Evolutionary conservation across 2,888 invertebrate species (phyloP), one percentile per base, ranked within the genome.

Genomic region (Osedax fenrisi): DNA sequence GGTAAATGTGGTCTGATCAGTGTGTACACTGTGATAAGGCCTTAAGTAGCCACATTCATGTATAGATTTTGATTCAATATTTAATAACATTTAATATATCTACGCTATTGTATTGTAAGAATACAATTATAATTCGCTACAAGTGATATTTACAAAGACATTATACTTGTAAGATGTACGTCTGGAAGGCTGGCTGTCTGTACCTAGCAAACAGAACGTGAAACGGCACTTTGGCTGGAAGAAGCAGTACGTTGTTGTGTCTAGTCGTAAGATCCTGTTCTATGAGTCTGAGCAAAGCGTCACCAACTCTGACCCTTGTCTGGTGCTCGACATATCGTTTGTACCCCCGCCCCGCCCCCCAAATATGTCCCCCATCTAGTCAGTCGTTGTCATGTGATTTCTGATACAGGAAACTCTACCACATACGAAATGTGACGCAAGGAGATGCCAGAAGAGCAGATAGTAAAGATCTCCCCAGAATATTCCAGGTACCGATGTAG

Each of bases 391-490:
- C n/a, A n/a, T n/a, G n/a, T n/a, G n/a, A n/a, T 75, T 72, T 68
- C 71, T 25, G 71, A 79, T 82, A 24, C 87, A 94, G 96, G 87
- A 96, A 97, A 89, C 91, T 98, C 84, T 97, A 95, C 88, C 96
- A 97, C 87, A 97, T 97, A 80, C 90, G 97, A 79, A 92, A 94
- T 77, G 97, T 98, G 80, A 96, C 97, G 78, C 96, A 96, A 86
- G 96, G 96, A 81, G 98, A 98, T 88, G 96, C 97, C 81, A 95
- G 97, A 85, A 90, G 96, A 84, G 97, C 95, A 75, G 95, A 96
- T 88, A 92, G 94, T 85, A 94, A 93, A 89, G 95, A 97, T 88
- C 94, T 98, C 86, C 97, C 97, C 81, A 90, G 94, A 86, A 98
- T 98, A 86, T 97, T 98, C 87, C 90, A 90, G 87, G 89, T 89